Conservation (phyloP, 2,797 vertebrate species). For the Hoplostethus mediterraneus region DNA sequence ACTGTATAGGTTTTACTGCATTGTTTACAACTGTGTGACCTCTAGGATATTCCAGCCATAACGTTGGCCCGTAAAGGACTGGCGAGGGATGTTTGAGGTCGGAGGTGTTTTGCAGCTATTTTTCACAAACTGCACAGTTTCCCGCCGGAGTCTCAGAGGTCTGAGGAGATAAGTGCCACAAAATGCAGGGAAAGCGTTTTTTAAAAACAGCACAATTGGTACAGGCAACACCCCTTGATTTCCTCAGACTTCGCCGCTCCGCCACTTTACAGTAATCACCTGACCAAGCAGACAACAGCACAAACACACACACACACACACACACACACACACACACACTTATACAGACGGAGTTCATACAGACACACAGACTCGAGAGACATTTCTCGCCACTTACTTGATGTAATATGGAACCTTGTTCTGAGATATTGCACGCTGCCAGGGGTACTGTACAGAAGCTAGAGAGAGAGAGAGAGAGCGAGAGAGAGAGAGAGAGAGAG, state of each 20-base stretch:
- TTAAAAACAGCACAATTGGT: not conserved
- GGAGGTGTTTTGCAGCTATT: not conserved
- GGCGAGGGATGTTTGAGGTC: not conserved
- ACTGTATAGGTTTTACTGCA: not conserved
- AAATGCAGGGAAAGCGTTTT: not conserved
- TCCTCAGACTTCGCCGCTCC: too few species aligned
- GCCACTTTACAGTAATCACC: not conserved
- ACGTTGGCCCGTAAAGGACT: not conserved
- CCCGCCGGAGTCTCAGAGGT: not conserved
- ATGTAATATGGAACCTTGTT: constrained; percentile 99
- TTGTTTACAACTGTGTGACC: not conserved
- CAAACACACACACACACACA: constrained; percentile 14
- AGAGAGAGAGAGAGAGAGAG: constrained; percentile 16
- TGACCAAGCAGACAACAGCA: not conserved
- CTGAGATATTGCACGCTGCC: constrained; percentile 97
- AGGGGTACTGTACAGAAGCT: constrained; percentile 97
- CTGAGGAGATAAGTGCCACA: not conserved
- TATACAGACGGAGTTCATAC: constrained; percentile 15
- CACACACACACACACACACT: constrained; percentile 14
- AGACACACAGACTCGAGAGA: constrained; percentile 24
- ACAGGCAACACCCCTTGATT: too few species aligned
- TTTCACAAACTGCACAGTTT: not conserved
- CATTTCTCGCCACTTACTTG: constrained; percentile 91
- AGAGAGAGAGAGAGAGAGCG: constrained; percentile 42
- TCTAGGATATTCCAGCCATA: too few species aligned